A percentile compares a stretch with the other conserved stretches of the same genome.
These are phyloP conservation scores for Rhodophaea formosa DNA, from an alignment of 2,888 invertebrate genomes.

Conservation along the genomic window DNA sequence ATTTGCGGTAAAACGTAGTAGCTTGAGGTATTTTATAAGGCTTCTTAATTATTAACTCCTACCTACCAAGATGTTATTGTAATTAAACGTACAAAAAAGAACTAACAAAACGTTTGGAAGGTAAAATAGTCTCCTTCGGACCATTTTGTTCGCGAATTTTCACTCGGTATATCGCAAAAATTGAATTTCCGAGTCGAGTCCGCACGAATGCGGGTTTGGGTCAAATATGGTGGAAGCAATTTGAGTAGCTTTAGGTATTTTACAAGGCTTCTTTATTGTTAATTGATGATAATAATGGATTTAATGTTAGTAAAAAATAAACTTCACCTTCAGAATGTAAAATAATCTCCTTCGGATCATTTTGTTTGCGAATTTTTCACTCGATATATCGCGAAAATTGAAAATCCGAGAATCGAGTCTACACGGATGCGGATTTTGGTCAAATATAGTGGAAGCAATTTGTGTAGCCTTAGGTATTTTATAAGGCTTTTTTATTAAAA, in stretches of 20 bases:
- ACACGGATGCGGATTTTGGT: too few relatives aligned
- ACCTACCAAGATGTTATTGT: too few relatives aligned
- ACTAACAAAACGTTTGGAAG: constrained; percentile 17
- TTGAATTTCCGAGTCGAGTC: neutral
- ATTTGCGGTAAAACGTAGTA: neutral
- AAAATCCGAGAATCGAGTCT: neutral
- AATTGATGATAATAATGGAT: too few relatives aligned
- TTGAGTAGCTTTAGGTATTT: neutral
- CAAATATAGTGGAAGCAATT: neutral
- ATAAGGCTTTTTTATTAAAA: too few relatives aligned
- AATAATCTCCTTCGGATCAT: neutral
- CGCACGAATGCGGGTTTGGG: neutral
- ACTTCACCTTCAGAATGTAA: constrained; percentile 16
- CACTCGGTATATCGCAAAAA: neutral
- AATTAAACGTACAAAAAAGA: neutral
- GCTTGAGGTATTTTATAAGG: too few relatives aligned
- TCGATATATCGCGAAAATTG: neutral
- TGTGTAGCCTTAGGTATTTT: neutral
- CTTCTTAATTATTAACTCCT: too few relatives aligned
- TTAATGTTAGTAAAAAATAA: neutral
- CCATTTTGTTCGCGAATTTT: neutral
- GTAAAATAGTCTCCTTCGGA: neutral
- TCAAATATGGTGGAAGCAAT: neutral
- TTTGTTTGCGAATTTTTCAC: neutral
- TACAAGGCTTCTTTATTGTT: too few relatives aligned